Conservation (phyloP, 2,888 invertebrate genomes). For the Cistogaster globosa region DNA sequence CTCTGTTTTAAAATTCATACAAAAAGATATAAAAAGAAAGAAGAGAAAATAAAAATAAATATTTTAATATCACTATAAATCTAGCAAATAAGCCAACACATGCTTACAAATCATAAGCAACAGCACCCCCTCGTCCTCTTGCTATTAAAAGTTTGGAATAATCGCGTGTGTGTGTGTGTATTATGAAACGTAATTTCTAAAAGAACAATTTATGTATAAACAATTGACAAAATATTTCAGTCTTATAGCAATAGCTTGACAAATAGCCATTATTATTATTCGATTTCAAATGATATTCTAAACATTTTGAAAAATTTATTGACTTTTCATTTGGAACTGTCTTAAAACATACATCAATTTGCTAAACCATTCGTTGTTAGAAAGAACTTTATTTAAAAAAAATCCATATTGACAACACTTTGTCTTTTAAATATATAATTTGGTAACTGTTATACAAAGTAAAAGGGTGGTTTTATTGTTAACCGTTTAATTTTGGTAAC, state of each 20-base stretch:
- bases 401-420: conserved; percentile 48
- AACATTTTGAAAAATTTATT: not conserved
- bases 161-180: no score
- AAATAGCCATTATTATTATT: conserved; percentile 20
- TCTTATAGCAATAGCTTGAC: not conserved
- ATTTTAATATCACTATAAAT: no score
- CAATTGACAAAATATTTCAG: no score
- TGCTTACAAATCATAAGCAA: no score
- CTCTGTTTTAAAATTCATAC: no score
- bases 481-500: not conserved
- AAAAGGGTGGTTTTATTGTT: not conserved
- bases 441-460: not conserved
- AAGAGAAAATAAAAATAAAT: no score
- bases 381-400: conserved; percentile 37
- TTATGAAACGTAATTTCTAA: no score
- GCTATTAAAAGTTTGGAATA: no score
- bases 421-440: not conserved
- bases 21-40: no score
- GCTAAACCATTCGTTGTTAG: not conserved
- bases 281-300: conserved; percentile 9
- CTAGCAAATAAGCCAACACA: no score
- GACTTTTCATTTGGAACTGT: not conserved
- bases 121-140: no score
- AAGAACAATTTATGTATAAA: no score
- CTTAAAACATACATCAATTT: not conserved